Evolutionary conservation across 1,140 invertebrate species (phyloP), one percentile per base, ranked within the genome.

Genomic region (Hypothenemus hampei): DNA sequence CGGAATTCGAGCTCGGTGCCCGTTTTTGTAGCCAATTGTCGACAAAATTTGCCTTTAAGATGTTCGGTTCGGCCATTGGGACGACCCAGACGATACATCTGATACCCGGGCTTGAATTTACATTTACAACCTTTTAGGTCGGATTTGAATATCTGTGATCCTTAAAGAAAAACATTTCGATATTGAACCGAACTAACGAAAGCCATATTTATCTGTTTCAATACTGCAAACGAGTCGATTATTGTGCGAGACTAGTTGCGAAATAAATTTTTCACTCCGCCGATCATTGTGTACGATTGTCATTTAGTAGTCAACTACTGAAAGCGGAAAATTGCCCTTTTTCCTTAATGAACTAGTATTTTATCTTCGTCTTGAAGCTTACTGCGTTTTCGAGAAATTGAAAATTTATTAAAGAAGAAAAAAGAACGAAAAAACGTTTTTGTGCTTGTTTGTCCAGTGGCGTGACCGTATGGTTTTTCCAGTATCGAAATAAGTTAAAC

Each of bases 401-500:
- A n/a, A n/a, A n/a, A n/a, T n/a, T n/a, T n/a, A n/a, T n/a, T n/a
- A n/a, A n/a, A n/a, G n/a, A n/a, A n/a, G n/a, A n/a, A n/a, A n/a
- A n/a, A n/a, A n/a, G n/a, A n/a, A n/a, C n/a, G n/a, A n/a, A n/a
- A n/a, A n/a, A n/a, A n/a, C n/a, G n/a, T 29, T 29, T 7, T 29
- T n/a, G n/a, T 43, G 11, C 19, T 20, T 43, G 8, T n/a, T 29
- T 18, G 10, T 29, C 43, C 21, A 2, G 3, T 22, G 35, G n/a
- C n/a, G 19, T 19, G 11, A 29, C 10, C 22, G 19, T 46, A 11
- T 37, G 56, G 59, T 40, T 20, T 50, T 75, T 78, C 33, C 75
- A 97, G 92, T 94, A 94, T 71, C 89, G 93, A 18, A 96, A 96
- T 74, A 95, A 96, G 71, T 75, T 97, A 69, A 94, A 93, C 71